Evolutionary conservation across 2,888 invertebrate species (phyloP), one percentile per base, ranked within the genome.

Genomic region (Drosophila imparisetae): DNA sequence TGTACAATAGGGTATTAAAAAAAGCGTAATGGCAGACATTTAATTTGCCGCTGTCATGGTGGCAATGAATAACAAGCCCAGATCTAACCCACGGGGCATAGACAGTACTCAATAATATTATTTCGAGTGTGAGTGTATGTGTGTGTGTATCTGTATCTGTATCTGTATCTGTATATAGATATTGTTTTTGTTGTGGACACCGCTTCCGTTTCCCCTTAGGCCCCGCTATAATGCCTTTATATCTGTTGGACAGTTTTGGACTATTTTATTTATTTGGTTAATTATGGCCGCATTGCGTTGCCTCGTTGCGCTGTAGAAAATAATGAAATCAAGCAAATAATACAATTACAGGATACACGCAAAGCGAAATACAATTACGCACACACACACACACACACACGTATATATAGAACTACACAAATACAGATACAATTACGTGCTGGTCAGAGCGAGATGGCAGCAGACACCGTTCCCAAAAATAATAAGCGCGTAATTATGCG

Each of bases 401-500:
- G 61, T n/a, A 30, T 10, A 40, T 34, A 40, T 2, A 24, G 53
- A 42, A 58, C 32, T 10, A 61, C 34, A 54, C 27, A 55, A 36
- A 49, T 18, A 52, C 74, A 61, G 36, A 66, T 53, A 61, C 40
- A 58, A 61, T 63, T 63, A 42, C 30, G 36, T 50, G 40, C 24
- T 27, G 42, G 59, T 29, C 58, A 64, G 52, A 63, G 62, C 10
- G 57, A 32, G 67, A 55, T 52, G 57, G 64, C 60, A 27, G 53
- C 59, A 58, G 58, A 68, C 68, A 81, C 81, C 78, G 72, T 84
- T 84, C 78, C 85, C 82, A 74, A 88, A 87, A 85, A 85, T 89
- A 85, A 89, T 89, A 85, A 83, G 90, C 85, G 85, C 85, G 90
- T 89, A 89, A 85, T 89, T 89, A 85, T 89, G 78, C 85, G 90